A percentile compares a stretch with the other conserved stretches of the same genome.
Evolutionary conservation across 2,888 invertebrate genomes (phyloP).

Genomic region (Drosophila mulleri): DNA sequence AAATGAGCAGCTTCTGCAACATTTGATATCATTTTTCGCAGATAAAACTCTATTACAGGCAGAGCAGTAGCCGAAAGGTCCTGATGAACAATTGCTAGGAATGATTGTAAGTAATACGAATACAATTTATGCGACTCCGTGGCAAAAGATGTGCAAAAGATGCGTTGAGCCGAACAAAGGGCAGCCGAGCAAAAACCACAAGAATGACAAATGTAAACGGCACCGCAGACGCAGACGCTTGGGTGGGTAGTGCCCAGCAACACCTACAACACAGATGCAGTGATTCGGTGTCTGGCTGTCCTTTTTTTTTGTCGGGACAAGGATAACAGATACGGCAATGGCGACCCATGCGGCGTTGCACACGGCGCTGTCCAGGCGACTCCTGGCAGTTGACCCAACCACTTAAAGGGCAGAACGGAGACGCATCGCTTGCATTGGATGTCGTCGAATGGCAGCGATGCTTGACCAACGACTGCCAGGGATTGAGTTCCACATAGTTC

Average conservation of each 20-base stretch:
- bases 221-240: conserved; percentile 48
- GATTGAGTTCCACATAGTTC: conserved; percentile 57
- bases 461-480: conserved; percentile 61
- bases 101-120: conserved; percentile 64
- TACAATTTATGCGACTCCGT: conserved; percentile 42
- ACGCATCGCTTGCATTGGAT: conserved; percentile 8
- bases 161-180: conserved; percentile 41
- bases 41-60: conserved; percentile 37
- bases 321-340: conserved; percentile 13
- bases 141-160: conserved; percentile 31
- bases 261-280: conserved; percentile 62
- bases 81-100: conserved; percentile 52
- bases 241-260: conserved; percentile 69
- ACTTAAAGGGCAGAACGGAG: conserved; percentile 60
- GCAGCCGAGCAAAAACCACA: conserved; percentile 59
- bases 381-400: conserved; percentile 35
- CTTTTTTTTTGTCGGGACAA: conserved; percentile 13
- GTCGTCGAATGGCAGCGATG: conserved; percentile 47
- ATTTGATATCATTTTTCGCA: conserved; percentile 15
- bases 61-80: conserved; percentile 13
- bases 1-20: conserved; percentile 28
- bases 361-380: conserved; percentile 42
- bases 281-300: conserved; percentile 46
- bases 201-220: conserved; percentile 73
- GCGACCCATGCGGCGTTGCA: conserved; percentile 73